These are phyloP conservation scores for Phoxinus dragarum DNA, from an alignment of 2,797 vertebrate species.

Conservation along the genomic window DNA sequence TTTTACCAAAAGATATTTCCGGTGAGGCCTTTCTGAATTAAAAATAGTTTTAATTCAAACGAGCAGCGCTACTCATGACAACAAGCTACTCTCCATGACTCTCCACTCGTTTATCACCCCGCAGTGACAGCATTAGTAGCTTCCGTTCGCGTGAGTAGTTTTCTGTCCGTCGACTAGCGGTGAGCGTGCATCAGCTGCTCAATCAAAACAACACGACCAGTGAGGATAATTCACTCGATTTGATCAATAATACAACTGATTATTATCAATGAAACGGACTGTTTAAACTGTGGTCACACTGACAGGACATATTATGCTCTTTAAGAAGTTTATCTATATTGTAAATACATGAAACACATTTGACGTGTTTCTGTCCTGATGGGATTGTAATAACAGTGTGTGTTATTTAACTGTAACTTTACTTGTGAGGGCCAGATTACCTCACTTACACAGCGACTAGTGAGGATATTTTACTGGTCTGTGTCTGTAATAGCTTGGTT, in stretches of 20 bases:
- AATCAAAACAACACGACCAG: neutral
- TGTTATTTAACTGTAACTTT: neutral
- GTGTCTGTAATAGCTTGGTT: no score
- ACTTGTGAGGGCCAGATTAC: no score
- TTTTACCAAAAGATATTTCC: slow-evolving; percentile 57
- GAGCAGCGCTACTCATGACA: slow-evolving; percentile 46
- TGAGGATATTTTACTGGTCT: no score
- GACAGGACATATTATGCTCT: neutral
- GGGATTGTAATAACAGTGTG: neutral
- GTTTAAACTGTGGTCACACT: neutral
- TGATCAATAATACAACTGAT: neutral
- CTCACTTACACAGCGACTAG: no score
- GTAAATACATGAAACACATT: neutral
- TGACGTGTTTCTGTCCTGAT: neutral
- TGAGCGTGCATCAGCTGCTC: slow-evolving; percentile 11
- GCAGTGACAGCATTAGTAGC: neutral
- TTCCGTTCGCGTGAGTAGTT: neutral
- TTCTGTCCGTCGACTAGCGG: neutral
- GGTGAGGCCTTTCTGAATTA: slow-evolving; percentile 59
- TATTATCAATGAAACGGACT: neutral
- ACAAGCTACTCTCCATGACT: slow-evolving; percentile 46
- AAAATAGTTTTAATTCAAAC: neutral
- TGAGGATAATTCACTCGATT: neutral
- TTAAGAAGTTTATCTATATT: neutral
- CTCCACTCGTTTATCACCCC: no score